phyloP scores from a whole-genome alignment of 2,113 vertebrate genomes.

The Corvus moneduloides region DNA sequence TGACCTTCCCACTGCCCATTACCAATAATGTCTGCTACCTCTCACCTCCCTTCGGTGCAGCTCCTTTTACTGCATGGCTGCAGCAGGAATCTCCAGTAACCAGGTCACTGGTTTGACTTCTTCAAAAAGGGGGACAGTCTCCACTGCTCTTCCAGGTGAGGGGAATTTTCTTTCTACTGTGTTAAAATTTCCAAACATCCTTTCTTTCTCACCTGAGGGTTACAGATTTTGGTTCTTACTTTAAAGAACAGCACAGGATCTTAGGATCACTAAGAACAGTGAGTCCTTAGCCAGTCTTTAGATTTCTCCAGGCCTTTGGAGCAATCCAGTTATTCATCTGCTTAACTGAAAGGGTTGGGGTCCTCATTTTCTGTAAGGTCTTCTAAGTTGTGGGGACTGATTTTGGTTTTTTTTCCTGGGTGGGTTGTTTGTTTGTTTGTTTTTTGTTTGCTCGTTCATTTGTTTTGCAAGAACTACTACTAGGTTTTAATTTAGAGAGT shows the following conservation, averaged over 20 bases:
- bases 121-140: not conserved
- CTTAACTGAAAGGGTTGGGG: not conserved
- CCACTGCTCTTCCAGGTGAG: not conserved
- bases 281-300: not conserved
- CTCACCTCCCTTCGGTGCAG: not conserved
- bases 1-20: not conserved
- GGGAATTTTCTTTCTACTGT: not conserved
- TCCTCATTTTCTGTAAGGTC: not conserved
- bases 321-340: not conserved
- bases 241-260: not conserved
- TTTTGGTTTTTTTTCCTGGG: not conserved
- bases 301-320: not conserved
- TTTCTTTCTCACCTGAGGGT: not conserved
- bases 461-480: not conserved
- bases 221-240: not conserved
- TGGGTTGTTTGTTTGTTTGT: not conserved
- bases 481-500: not conserved
- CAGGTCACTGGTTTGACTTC: not conserved
- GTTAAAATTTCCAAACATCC: not conserved
- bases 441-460: not conserved
- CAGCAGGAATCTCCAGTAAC: not conserved
- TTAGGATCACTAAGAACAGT: not conserved
- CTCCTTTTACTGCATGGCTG: not conserved
- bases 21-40: not conserved
- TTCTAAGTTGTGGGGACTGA: accelerated